Conservation (phyloP, 2,888 invertebrate genomes). For the Eupeodes latifasciatus region DNA sequence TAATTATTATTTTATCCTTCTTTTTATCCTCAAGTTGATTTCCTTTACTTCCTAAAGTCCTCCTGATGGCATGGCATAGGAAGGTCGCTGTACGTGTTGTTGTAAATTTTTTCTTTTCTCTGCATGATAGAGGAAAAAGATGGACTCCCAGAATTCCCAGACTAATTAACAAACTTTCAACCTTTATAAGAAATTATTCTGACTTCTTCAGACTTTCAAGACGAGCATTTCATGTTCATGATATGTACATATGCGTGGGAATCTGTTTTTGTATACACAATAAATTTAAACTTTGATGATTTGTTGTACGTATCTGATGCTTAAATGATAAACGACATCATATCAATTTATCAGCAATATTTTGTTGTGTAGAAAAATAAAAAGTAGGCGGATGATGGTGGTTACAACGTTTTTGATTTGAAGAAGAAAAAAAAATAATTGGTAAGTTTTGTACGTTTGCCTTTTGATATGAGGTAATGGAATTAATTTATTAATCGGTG, state of each 20-base stretch:
- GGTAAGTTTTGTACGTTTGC: slow-evolving; percentile 12
- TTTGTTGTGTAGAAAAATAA: background rate
- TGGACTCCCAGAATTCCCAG: slow-evolving; percentile 7
- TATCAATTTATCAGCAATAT: slow-evolving; percentile 55
- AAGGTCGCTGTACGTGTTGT: slow-evolving; percentile 40
- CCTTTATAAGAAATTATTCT: slow-evolving; percentile 45
- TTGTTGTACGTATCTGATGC: background rate
- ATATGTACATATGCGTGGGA: slow-evolving; percentile 62
- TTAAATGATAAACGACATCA: slow-evolving; percentile 65
- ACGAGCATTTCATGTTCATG: background rate
- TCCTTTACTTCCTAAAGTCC: background rate
- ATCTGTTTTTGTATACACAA: slow-evolving; percentile 27
- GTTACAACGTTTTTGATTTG: slow-evolving; percentile 45
- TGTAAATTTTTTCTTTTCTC: slow-evolving; percentile 44
- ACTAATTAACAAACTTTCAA: slow-evolving; percentile 69
- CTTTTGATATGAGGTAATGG: slow-evolving; percentile 36
- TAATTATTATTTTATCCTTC: slow-evolving; percentile 64
- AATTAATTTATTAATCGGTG: slow-evolving; percentile 50
- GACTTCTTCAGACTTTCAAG: slow-evolving; percentile 33
- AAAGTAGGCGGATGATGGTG: slow-evolving; percentile 36
- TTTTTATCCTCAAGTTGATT: slow-evolving; percentile 12
- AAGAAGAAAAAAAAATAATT: slow-evolving; percentile 15
- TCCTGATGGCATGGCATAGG: background rate
- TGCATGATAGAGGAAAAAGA: background rate
- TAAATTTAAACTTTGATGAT: slow-evolving; percentile 5